These are phyloP conservation scores for Ceratitis capitata DNA, from an alignment of 1,140 invertebrate species.

Conservation along the genomic window DNA sequence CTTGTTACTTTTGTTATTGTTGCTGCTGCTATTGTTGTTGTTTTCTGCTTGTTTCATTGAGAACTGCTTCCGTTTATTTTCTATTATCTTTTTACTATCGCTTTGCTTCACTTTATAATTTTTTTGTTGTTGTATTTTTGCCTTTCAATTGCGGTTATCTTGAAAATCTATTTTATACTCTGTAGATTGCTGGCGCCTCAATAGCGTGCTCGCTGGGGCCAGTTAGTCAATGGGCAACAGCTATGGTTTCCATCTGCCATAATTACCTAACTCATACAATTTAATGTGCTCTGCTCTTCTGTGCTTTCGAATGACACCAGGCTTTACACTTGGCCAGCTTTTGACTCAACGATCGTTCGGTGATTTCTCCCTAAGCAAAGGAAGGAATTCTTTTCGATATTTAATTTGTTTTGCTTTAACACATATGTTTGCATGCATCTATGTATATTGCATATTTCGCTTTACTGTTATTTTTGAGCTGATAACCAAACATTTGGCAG, in stretches of 20 bases:
- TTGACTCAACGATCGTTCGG: too few species aligned
- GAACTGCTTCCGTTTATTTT: background rate
- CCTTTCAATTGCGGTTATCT: background rate
- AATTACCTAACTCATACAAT: background rate
- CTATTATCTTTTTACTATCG: background rate
- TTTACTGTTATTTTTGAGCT: background rate
- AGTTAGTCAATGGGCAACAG: background rate
- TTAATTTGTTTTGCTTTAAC: background rate
- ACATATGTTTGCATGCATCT: background rate
- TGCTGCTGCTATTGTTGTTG: background rate
- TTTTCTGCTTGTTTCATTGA: background rate
- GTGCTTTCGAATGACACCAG: background rate
- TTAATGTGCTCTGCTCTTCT: background rate
- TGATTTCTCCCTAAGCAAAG: too few species aligned
- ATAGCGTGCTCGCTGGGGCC: background rate
- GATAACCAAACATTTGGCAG: too few species aligned
- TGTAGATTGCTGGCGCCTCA: background rate
- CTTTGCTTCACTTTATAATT: background rate
- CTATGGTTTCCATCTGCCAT: background rate
- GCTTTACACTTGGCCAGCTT: too few species aligned
- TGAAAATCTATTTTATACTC: background rate
- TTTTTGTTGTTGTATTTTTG: background rate
- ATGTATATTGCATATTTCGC: background rate
- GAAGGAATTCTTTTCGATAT: too few species aligned
- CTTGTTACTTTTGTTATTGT: background rate